These are phyloP conservation scores for Lutjanus campechanus DNA, from an alignment of 2,797 vertebrate species.

Conservation along the genomic window DNA sequence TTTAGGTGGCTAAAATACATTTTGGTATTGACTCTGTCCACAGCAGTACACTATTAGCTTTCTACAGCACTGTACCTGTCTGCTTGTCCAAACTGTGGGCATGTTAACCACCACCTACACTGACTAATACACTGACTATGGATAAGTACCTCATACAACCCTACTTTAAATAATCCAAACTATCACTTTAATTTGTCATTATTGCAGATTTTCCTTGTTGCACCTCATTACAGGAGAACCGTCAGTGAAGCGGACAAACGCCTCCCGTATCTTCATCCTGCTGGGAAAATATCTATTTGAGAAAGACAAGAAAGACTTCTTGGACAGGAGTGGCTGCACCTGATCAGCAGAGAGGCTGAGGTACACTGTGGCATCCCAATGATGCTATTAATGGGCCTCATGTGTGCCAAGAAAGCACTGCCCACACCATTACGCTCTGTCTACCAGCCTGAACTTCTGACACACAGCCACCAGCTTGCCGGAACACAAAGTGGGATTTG, in stretches of 20 bases:
- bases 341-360: conserved; percentile 29
- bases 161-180: no score
- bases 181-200: neutral
- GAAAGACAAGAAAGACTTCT: conserved; percentile 6
- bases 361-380: conserved; percentile 13
- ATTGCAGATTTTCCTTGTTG: neutral
- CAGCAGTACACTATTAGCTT: no score
- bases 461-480: conserved; percentile 20
- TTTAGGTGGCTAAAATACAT: no score
- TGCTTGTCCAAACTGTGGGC: no score
- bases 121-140: no score
- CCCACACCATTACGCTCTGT: conserved; percentile 26
- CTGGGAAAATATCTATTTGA: conserved; percentile 14
- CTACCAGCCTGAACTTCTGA: conserved; percentile 30
- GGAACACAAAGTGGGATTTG: conserved; percentile 17
- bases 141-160: no score
- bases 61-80: no score
- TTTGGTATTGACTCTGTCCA: no score
- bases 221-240: neutral
- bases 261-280: conserved; percentile 1
- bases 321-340: conserved; percentile 25
- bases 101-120: no score
- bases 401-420: conserved; percentile 41
- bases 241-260: conserved; percentile 5
- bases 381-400: conserved; percentile 34